These are phyloP conservation scores for Drosophila tristis DNA, from an alignment of 1,140 invertebrate genomes.

Conservation along the genomic window DNA sequence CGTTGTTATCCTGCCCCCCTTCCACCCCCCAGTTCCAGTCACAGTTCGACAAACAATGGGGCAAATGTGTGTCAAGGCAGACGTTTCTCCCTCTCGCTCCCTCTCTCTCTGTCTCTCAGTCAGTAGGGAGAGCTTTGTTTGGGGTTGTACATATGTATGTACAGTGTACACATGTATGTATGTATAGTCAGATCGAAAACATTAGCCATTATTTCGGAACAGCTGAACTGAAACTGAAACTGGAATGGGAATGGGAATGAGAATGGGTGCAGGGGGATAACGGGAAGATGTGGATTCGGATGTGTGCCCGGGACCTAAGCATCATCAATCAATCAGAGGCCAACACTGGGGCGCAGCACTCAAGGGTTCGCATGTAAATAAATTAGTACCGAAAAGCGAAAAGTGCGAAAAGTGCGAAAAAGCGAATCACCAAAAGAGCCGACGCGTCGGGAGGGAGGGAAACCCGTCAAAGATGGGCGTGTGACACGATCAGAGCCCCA, in stretches of 20 bases:
- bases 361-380: constrained; percentile 68
- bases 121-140: background rate
- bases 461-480: background rate
- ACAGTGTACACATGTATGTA: no score
- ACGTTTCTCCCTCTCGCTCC: background rate
- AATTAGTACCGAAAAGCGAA: constrained; percentile 61
- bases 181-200: constrained; percentile 34
- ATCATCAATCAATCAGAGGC: constrained; percentile 75
- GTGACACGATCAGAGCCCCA: constrained; percentile 10
- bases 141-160: background rate
- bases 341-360: constrained; percentile 40
- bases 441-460: no score
- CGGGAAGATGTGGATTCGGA: background rate
- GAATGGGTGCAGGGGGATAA: no score
- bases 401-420: constrained; percentile 60
- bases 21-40: background rate
- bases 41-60: constrained; percentile 3
- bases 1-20: constrained; percentile 2
- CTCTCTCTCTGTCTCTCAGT: no score
- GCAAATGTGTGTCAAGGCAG: constrained; percentile 10
- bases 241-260: background rate
- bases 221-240: constrained; percentile 18
- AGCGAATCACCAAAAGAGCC: constrained; percentile 12
- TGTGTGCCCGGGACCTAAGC: constrained; percentile 15
- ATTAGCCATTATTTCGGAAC: constrained; percentile 31